These are phyloP conservation scores for Orthonychiurus folsomi DNA, from an alignment of 2,888 invertebrate species.

Conservation along the genomic window DNA sequence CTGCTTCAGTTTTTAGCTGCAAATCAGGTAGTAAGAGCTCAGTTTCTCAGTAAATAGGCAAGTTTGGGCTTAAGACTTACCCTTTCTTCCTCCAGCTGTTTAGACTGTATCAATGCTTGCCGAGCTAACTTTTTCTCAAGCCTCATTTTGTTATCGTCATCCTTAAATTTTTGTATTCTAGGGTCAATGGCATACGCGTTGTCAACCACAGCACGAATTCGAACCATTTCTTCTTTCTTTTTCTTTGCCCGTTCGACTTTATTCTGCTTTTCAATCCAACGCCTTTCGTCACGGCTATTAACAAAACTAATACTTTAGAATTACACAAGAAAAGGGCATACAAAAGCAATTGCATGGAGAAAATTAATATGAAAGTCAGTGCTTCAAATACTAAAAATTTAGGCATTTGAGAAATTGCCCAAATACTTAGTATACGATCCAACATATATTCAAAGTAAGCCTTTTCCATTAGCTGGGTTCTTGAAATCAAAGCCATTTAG, in stretches of 20 bases:
- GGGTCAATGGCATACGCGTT: constrained; percentile 90
- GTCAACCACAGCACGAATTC: constrained; percentile 85
- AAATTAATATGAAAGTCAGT: constrained; percentile 5
- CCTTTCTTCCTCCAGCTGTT: constrained; percentile 75
- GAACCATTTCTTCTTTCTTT: constrained; percentile 93
- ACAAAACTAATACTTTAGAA: constrained; percentile 14
- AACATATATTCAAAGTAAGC: too few relatives aligned
- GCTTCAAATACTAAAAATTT: background rate
- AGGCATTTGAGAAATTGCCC: too few relatives aligned
- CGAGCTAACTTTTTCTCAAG: constrained; percentile 79
- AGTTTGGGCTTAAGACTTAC: constrained; percentile 43
- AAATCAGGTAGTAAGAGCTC: background rate
- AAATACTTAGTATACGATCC: too few relatives aligned
- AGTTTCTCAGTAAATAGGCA: background rate
- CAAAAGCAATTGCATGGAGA: too few relatives aligned
- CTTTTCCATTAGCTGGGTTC: too few relatives aligned
- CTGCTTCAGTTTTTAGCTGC: background rate
- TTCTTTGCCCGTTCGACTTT: constrained; percentile 81
- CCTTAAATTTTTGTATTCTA: constrained; percentile 81
- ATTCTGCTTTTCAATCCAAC: constrained; percentile 98
- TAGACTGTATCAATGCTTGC: constrained; percentile 52
- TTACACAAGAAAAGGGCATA: too few relatives aligned
- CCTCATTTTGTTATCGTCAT: constrained; percentile 85
- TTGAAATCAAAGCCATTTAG: too few relatives aligned
- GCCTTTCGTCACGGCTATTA: constrained; percentile 72